Evolutionary conservation across 2,888 invertebrate species (phyloP).

Genomic region (Pollenia griseotomentosa): DNA sequence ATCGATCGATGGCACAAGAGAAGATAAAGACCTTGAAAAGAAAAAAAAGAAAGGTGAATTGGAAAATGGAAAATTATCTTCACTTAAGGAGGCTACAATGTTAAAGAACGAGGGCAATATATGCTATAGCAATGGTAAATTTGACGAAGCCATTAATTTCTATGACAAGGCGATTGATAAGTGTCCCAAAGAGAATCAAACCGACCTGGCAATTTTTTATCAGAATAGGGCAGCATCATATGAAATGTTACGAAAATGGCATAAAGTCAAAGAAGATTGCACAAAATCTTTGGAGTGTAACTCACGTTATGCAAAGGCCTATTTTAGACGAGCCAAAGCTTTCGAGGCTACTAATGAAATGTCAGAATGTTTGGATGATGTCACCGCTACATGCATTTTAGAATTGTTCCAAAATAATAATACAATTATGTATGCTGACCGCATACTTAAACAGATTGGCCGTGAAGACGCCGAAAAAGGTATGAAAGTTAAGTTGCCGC

Average conservation of each 20-base stretch:
- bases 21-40: slow-evolving; percentile 85
- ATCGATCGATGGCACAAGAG: slow-evolving; percentile 85
- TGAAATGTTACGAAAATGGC: slow-evolving; percentile 94
- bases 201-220: slow-evolving; percentile 94
- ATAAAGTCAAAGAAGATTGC: slow-evolving; percentile 94
- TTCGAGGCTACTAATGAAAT: slow-evolving; percentile 92
- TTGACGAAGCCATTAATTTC: slow-evolving; percentile 93
- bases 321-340: slow-evolving; percentile 92
- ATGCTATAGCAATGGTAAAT: slow-evolving; percentile 93
- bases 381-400: slow-evolving; percentile 95
- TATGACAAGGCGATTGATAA: slow-evolving; percentile 97
- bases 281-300: slow-evolving; percentile 93
- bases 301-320: slow-evolving; percentile 94
- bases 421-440: slow-evolving; percentile 93
- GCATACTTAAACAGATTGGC: slow-evolving; percentile 90
- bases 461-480: slow-evolving; percentile 90
- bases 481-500: slow-evolving; percentile 88
- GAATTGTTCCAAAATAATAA: slow-evolving; percentile 94
- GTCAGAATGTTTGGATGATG: slow-evolving; percentile 93
- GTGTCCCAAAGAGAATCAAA: slow-evolving; percentile 90
- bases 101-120: slow-evolving; percentile 95
- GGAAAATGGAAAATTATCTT: slow-evolving; percentile 84
- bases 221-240: slow-evolving; percentile 98
- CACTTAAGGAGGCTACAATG: slow-evolving; percentile 90
- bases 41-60: slow-evolving; percentile 80